Evolutionary conservation across 2,888 invertebrate species (phyloP).

Genomic region (Apomyelois bistriatella): DNA sequence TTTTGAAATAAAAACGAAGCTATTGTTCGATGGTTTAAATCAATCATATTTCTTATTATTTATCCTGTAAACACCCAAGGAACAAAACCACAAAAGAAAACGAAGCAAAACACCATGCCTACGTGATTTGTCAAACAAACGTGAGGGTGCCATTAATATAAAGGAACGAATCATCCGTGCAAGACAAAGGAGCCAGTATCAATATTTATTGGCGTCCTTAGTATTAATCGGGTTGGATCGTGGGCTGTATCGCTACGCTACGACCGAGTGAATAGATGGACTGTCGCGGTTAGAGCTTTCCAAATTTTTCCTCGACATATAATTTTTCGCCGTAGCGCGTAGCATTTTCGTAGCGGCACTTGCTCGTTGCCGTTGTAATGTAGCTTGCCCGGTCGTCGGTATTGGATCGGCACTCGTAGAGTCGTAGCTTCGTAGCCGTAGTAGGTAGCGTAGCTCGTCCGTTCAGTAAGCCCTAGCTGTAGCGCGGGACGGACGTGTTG

Average conservation of each 20-base stretch:
- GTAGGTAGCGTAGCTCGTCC: conserved; percentile 32
- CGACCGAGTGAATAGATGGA: conserved; percentile 60
- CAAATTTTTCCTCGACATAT: conserved; percentile 65
- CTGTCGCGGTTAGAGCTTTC: conserved; percentile 62
- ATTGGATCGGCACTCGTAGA: conserved; percentile 37
- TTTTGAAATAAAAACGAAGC: no score
- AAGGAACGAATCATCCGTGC: conserved; percentile 66
- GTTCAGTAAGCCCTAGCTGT: conserved; percentile 68
- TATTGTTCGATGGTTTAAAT: no score
- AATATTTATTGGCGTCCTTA: conserved; percentile 78
- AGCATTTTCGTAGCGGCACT: conserved; percentile 46
- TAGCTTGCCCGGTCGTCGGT: conserved; percentile 33
- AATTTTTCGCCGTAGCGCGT: conserved; percentile 42
- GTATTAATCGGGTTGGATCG: conserved; percentile 74
- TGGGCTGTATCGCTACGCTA: conserved; percentile 63
- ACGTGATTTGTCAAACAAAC: conserved; percentile 65
- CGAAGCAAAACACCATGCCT: conserved; percentile 21
- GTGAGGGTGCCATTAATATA: conserved; percentile 72
- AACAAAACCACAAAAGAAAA: conserved; percentile 11
- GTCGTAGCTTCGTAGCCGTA: conserved; percentile 22
- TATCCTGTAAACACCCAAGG: not conserved
- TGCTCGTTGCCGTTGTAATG: conserved; percentile 49
- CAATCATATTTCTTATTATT: not conserved
- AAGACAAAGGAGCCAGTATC: conserved; percentile 75
- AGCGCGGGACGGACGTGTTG: conserved; percentile 51